Evolutionary conservation across 2,888 invertebrate genomes (phyloP), one percentile per base, ranked within the genome.

Genomic region (Aspidapion aeneum): DNA sequence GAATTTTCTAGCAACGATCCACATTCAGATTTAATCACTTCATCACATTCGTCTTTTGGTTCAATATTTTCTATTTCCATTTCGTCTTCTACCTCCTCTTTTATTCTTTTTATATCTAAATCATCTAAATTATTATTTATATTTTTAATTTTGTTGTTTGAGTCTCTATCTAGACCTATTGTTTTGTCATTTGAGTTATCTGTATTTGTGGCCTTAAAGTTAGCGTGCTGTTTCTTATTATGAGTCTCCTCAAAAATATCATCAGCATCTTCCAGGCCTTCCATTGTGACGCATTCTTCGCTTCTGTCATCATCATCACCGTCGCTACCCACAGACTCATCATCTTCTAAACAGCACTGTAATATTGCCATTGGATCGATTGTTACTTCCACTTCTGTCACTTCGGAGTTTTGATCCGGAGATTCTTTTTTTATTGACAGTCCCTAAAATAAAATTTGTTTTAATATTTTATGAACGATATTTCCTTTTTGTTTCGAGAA

Each of bases 361-460:
- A 88, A 76, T 70, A 89, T 85, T 74, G 87, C 79, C 87, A 88
- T 88, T 2, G 89, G 89, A 75, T 89, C 89, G 0, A 89, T 84
- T 74, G 83, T 84, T 0, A 89, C 85, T 80, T 89, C 88, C 83
- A 89, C 85, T 79, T 87, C 83, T 59, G 83, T 83, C 58, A 80
- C 77, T 74, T 79, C 78, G 60, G 72, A 65, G 62, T 78, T 78
- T 60, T 68, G 64, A 56, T 68, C 57, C 21, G 54, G 35, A n/a
- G n/a, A n/a, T 20, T 69, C 71, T 63, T 73, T 74, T 61, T 74
- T 75, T 65, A 72, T 74, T 35, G 35, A 7, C 21, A 71, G 66
- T 59, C 74, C 75, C 75, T 76, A 48, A 55, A 70, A 63, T 21
- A 21, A 50, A 52, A 9, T 9, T 17, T 12, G 17, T 18, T 18